Percentiles rank a stretch among this genome's conserved stretches.
These are phyloP conservation scores for Aricia agestis DNA, from an alignment of 1,140 invertebrate species.

Conservation along the genomic window DNA sequence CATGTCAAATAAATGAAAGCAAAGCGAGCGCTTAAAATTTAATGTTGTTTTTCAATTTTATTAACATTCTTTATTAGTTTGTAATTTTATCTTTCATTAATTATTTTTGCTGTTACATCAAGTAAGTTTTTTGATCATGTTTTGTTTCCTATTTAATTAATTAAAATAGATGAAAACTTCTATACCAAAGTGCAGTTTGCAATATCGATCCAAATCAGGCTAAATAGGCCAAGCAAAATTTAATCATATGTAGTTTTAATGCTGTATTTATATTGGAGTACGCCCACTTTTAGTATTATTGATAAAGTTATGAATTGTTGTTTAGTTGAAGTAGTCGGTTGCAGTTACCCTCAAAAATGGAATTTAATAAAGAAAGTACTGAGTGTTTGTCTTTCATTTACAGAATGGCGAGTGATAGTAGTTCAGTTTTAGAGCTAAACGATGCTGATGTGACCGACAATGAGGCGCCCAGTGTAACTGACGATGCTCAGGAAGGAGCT, in stretches of 20 bases:
- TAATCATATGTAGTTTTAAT: conserved; percentile 14
- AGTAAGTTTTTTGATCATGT: conserved; percentile 3
- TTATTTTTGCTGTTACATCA: not conserved
- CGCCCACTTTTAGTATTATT: not conserved
- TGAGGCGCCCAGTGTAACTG: conserved; percentile 49
- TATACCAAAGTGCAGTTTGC: conserved; percentile 24
- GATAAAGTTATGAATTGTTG: not conserved
- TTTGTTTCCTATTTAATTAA: not conserved
- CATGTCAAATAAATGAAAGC: too few relatives aligned
- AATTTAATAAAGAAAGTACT: too few relatives aligned
- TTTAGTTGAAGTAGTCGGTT: not conserved
- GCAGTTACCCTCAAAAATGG: too few relatives aligned
- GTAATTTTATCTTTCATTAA: not conserved
- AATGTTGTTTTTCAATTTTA: too few relatives aligned
- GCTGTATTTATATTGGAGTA: not conserved
- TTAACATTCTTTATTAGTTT: too few relatives aligned
- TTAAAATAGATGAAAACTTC: not conserved
- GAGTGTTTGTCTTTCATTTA: not conserved
- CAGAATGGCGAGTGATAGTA: conserved; percentile 58
- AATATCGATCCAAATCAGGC: conserved; percentile 42
- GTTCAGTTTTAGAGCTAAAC: conserved; percentile 59
- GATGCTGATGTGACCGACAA: conserved; percentile 58
- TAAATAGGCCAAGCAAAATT: conserved; percentile 31
- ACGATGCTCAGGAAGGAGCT: conserved; percentile 42
- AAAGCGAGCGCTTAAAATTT: too few relatives aligned